A percentile compares a stretch with the other conserved stretches of the same genome.
Evolutionary conservation across 2,888 invertebrate genomes (phyloP).

Genomic region (Hybos culiciformis): DNA sequence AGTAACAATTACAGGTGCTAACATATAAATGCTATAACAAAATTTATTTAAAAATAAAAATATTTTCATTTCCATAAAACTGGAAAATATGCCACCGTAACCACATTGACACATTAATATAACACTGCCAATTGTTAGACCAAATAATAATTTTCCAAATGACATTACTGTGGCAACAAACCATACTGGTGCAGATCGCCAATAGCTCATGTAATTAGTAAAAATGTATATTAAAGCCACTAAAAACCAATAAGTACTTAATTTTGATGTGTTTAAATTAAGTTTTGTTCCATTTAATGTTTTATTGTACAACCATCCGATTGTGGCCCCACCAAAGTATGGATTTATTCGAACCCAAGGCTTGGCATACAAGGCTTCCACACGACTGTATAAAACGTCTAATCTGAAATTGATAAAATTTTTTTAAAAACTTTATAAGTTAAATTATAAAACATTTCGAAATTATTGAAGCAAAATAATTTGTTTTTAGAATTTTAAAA

Average conservation of each 20-base stretch:
- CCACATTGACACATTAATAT: constrained; percentile 22
- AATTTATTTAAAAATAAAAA: constrained; percentile 26
- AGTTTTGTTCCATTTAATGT: constrained; percentile 9
- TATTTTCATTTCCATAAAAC: constrained; percentile 19
- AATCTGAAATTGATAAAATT: too few species aligned
- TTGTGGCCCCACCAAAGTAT: constrained; percentile 23
- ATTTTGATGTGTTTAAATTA: constrained; percentile 11
- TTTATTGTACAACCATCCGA: constrained; percentile 21
- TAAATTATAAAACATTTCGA: too few species aligned
- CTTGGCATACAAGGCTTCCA: constrained; percentile 22
- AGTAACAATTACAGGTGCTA: constrained; percentile 23
- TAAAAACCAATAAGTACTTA: constrained; percentile 20
- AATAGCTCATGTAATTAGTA: constrained; percentile 27
- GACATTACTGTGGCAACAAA: constrained; percentile 24
- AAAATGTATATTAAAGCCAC: constrained; percentile 17
- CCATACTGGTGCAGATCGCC: constrained; percentile 22
- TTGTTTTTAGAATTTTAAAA: neutral
- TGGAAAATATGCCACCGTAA: constrained; percentile 20
- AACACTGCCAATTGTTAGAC: constrained; percentile 21
- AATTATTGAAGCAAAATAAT: too few species aligned
- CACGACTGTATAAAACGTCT: constrained; percentile 23
- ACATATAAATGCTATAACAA: constrained; percentile 25
- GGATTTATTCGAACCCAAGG: constrained; percentile 25
- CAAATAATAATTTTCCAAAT: constrained; percentile 25
- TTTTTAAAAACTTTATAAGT: neutral